These are phyloP conservation scores for Disparrhopalites patrizii DNA, from an alignment of 2,888 invertebrate species.

Conservation along the genomic window DNA sequence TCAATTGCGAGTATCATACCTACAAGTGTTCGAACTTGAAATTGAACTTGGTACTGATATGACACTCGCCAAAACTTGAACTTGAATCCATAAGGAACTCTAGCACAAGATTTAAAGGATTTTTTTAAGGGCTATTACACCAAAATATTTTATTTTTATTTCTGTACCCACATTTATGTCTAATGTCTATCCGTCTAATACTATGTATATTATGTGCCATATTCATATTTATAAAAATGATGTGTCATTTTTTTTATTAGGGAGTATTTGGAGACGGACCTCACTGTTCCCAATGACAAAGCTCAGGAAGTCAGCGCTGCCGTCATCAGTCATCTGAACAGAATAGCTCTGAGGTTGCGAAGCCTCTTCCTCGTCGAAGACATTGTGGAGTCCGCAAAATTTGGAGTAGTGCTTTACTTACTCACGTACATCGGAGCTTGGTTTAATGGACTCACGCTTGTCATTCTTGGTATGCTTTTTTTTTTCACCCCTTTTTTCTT, in stretches of 20 bases:
- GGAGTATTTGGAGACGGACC: conserved; percentile 79
- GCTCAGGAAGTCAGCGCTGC: conserved; percentile 82
- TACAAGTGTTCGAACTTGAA: too few species aligned
- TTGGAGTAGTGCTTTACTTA: conserved; percentile 90
- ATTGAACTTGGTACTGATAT: too few species aligned
- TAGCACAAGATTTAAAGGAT: too few species aligned
- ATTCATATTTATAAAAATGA: background rate
- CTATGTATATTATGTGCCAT: too few species aligned
- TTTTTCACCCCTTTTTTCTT: background rate
- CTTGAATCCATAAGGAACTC: too few species aligned
- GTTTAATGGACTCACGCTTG: conserved; percentile 98
- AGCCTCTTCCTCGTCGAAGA: conserved; percentile 83
- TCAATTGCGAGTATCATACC: too few species aligned
- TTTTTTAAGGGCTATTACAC: too few species aligned
- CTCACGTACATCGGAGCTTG: conserved; percentile 96
- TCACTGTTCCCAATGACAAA: conserved; percentile 84
- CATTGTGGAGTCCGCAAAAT: conserved; percentile 89
- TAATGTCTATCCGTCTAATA: too few species aligned
- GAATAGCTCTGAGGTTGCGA: conserved; percentile 74
- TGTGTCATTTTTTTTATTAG: too few species aligned
- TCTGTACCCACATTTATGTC: too few species aligned
- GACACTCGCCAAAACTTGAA: too few species aligned
- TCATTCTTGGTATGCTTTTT: conserved; percentile 74
- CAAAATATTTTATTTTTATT: background rate
- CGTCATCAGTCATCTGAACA: conserved; percentile 82